Evolutionary conservation across 2,113 vertebrate species (phyloP).

Genomic region (Lichenostomus cassidix): DNA sequence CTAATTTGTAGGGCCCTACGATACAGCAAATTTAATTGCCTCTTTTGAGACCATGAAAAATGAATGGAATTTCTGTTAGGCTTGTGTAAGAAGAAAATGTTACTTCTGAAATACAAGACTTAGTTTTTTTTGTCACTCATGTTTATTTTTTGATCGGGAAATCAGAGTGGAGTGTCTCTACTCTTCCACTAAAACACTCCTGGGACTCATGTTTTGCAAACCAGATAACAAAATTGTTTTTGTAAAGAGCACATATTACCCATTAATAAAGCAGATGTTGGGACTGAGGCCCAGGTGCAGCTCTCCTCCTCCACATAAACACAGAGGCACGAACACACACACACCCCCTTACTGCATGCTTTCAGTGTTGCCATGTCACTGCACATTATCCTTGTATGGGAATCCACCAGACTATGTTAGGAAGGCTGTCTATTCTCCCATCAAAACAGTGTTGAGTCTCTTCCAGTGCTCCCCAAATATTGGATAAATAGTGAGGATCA

Average conservation of each 20-base stretch:
- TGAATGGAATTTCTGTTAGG: background rate
- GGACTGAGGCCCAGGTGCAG: background rate
- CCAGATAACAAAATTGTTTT: background rate
- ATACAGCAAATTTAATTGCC: background rate
- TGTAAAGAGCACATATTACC: background rate
- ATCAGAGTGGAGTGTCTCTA: background rate
- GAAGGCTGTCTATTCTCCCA: background rate
- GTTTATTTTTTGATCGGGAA: background rate
- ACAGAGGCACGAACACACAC: background rate
- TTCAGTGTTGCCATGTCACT: background rate
- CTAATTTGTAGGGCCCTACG: background rate
- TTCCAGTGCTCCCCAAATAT: background rate
- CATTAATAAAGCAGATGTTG: background rate
- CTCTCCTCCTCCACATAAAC: background rate
- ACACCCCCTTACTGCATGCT: background rate
- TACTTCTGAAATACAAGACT: background rate
- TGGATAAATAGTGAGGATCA: background rate
- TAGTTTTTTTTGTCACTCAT: accelerated
- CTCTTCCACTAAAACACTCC: background rate
- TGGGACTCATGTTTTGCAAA: background rate
- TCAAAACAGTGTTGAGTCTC: background rate
- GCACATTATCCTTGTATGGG: background rate
- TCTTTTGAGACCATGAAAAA: background rate
- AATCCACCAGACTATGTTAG: background rate
- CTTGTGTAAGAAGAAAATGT: background rate